phyloP scores from a whole-genome alignment of 2,888 invertebrate genomes.

The Drosophila atripex region DNA sequence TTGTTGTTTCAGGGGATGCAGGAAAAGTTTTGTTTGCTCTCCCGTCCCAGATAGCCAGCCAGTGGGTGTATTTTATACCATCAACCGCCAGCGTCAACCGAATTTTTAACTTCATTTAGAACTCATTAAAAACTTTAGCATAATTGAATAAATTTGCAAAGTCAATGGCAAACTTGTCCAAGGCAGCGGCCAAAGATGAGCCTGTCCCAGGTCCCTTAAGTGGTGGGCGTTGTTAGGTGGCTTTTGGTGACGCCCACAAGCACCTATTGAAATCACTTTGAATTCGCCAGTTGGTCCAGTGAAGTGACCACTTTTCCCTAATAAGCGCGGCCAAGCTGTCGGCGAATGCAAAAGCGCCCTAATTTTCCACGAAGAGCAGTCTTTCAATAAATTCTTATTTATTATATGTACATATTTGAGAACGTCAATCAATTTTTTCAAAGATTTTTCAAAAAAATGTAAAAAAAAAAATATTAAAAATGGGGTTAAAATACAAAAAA shows the following conservation, averaged over 20 bases:
- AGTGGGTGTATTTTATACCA: slow-evolving; percentile 67
- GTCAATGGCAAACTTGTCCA: slow-evolving; percentile 69
- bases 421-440: not conserved
- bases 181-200: slow-evolving; percentile 2
- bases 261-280: slow-evolving; percentile 2
- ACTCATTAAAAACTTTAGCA: slow-evolving; percentile 78
- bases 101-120: slow-evolving; percentile 75
- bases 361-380: not conserved
- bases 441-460: not conserved
- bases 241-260: not conserved
- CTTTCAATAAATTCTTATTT: not conserved
- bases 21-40: slow-evolving; percentile 59
- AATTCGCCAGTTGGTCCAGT: slow-evolving; percentile 8
- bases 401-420: too few relatives aligned
- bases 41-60: not conserved
- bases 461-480: not conserved
- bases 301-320: not conserved
- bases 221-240: slow-evolving; percentile 3
- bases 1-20: slow-evolving; percentile 44
- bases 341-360: slow-evolving; percentile 6
- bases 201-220: slow-evolving; percentile 12
- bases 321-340: slow-evolving; percentile 8
- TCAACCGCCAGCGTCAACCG: slow-evolving; percentile 63
- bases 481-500: too few relatives aligned
- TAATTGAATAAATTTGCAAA: slow-evolving; percentile 78